Base-by-base conservation (phyloP, 2,113 vertebrate genomes). In the Agapornis roseicollis region DNA sequence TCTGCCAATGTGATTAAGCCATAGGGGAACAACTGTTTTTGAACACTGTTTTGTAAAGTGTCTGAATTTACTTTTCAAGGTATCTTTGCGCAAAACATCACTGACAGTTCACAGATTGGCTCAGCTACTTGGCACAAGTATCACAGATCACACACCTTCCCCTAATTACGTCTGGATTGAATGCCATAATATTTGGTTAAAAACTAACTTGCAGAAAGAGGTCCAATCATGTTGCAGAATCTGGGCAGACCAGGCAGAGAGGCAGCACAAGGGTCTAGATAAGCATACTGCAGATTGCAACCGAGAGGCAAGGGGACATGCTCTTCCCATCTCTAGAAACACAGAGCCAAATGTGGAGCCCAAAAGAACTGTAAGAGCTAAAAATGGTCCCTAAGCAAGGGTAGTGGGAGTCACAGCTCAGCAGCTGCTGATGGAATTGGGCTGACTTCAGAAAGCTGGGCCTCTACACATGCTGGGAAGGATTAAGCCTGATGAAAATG, bases 121-220 rank as follows among this genome's bases (percentile, higher is more conserved):
- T 88, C 63, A 61, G 50, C 53, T 55, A 27, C 37, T 85, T 4
- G 0, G 44, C 0, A 1, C 2, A 1, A 7, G 2, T 19, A 56
- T 39, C 58, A 53, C 22, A 49, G 18, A 24, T 17, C 5, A 22
- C 20, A 60, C 29, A 22, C 37, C 64, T 64, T 82, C 64, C 49
- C 69, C 41, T 88, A 61, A 78, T 86, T 49, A 52, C 18, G 12
- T 41, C 47, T 80, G 1, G 53, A 53, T 4, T 60, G 25, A 74
- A 78, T 39, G 50, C 53, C 9, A 7, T 31, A 42, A 42, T 50
- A 39, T 55, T 65, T 78, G 24, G 17, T 29, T 79, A 58, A 93
- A 89, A 77, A 18, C 20, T 35, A 47, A 55, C 47, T 80, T 79
- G 46, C 50, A 88, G 50, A 47, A 96, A 60, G 37, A 18, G 12